phyloP scores from a whole-genome alignment of 1,140 invertebrate species.

The Battus philenor region DNA sequence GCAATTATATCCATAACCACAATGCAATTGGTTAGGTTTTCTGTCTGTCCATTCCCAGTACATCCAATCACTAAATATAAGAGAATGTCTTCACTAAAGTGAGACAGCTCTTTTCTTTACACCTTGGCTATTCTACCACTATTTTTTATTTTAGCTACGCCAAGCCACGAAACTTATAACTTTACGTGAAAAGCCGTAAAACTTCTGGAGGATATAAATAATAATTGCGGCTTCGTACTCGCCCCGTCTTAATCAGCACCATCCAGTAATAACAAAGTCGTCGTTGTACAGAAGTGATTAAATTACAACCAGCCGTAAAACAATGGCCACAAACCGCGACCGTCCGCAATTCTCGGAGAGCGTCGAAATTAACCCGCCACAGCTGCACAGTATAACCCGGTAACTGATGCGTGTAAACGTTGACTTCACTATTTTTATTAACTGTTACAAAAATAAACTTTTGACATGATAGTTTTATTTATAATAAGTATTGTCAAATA shows the following conservation, averaged over 20 bases:
- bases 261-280: constrained; percentile 26
- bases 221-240: constrained; percentile 14
- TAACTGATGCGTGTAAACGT: no score
- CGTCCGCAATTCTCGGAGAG: constrained; percentile 22
- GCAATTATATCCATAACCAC: no score
- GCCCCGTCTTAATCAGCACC: constrained; percentile 22
- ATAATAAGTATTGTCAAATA: no score
- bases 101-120: no score
- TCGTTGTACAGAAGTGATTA: constrained; percentile 30
- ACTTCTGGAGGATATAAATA: constrained; percentile 9
- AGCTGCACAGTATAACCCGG: constrained; percentile 6
- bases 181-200: constrained; percentile 4
- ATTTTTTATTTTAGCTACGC: not conserved
- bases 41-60: no score
- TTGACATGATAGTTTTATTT: no score
- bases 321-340: constrained; percentile 27
- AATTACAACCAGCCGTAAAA: constrained; percentile 33
- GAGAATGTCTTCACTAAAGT: no score
- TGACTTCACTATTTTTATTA: no score
- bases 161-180: not conserved
- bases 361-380: constrained; percentile 23
- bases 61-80: no score
- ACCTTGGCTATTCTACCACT: not conserved
- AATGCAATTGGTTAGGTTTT: no score
- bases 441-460: no score